Base-by-base conservation (phyloP, 2,888 invertebrate species). In the Molorchus minor region DNA sequence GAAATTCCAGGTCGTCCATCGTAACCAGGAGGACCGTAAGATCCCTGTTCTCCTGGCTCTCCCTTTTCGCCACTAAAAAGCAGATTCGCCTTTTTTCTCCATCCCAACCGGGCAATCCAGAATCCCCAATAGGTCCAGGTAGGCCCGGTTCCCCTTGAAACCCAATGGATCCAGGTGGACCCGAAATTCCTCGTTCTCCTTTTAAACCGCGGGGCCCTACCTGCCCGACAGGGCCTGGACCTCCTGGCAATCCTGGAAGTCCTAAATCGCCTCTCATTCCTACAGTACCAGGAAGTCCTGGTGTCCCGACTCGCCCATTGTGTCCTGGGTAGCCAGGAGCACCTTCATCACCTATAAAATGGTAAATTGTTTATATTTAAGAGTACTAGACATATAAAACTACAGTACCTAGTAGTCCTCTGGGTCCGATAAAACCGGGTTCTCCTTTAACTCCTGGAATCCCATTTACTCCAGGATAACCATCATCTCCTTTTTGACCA, bases 31-130 rank as follows among this genome's bases (percentile, higher is more conserved):
- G 40, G 38, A 15, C 77, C 77, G 10, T 61, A 61, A n/a, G 70
- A 52, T 7, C 77, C 77, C 13, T 62, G 61, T 36, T 71, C 67
- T 20, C 86, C 86, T 47, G 40, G 29, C 15, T 88, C 87, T 30
- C 90, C 90, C 75, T 86, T 85, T 57, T 83, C 81, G 1, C 89
- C 89, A 63, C 84, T 86, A 47, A 84, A n/a, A n/a, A n/a, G n/a
- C n/a, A n/a, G n/a, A n/a, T n/a, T n/a, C n/a, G n/a, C n/a, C n/a
- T n/a, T n/a, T n/a, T 76, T 25, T 72, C 67, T 44, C 82, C 82
- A 46, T 72, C 71, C 30, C 69, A 63, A 7, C 81, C 82, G 8
- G 74, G 66, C 17, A 70, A 68, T n/a, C 85, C 85, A 1, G 68
- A 59, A 2, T 77, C 77, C 8, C 85, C 84, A 40, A 72, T 69